Conservation (phyloP, 2,797 vertebrate species). For the Tapirus indicus region DNA sequence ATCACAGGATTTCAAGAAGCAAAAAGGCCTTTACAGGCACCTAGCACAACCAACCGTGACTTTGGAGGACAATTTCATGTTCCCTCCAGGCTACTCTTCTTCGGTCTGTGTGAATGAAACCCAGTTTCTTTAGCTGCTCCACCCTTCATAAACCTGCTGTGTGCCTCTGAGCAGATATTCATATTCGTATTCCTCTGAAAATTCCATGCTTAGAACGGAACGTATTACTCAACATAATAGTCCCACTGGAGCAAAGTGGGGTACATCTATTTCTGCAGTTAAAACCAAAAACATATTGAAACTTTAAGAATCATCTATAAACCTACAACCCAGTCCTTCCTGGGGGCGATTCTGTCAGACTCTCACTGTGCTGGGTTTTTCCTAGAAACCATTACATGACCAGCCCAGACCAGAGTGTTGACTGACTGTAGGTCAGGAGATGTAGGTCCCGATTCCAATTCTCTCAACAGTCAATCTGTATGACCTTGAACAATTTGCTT, state of each 20-base stretch:
- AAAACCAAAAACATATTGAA: neutral
- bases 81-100: neutral
- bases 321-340: neutral
- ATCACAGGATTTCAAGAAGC: neutral
- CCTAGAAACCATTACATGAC: too few relatives aligned
- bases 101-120: accelerated
- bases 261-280: neutral
- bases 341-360: neutral
- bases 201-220: neutral
- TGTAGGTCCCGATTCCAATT: neutral
- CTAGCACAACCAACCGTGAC: neutral
- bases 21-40: neutral
- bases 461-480: neutral
- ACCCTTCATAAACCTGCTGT: neutral
- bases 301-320: neutral
- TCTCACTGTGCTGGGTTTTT: neutral
- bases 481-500: neutral
- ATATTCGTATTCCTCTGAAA: neutral
- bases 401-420: too few relatives aligned
- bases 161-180: neutral
- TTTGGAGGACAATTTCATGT: neutral
- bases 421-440: neutral
- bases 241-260: neutral
- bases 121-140: neutral
- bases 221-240: accelerated